Conservation (phyloP, 2,113 vertebrate genomes). For the Numida meleagris region DNA sequence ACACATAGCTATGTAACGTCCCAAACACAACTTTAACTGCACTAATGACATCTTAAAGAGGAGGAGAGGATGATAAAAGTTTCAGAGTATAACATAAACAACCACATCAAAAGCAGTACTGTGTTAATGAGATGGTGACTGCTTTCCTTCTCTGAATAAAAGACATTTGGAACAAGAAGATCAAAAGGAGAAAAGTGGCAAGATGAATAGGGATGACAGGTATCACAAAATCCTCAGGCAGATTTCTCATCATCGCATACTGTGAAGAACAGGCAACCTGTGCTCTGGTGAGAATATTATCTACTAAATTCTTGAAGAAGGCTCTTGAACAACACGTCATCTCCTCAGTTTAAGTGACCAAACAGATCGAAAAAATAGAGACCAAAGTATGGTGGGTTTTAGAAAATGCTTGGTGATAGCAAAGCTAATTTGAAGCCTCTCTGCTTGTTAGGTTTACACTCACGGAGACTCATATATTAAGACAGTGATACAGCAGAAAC, state of each 20-base stretch:
- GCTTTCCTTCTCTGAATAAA: not conserved
- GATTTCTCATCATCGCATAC: not conserved
- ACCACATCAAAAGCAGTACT: conserved; percentile 14
- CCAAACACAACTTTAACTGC: conserved; percentile 18
- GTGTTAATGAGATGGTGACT: conserved; percentile 17
- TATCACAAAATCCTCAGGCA: not conserved
- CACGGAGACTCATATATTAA: not conserved
- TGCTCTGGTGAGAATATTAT: not conserved
- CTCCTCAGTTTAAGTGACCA: not conserved
- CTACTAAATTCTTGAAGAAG: not conserved
- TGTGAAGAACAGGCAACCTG: not conserved
- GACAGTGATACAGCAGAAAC: not conserved
- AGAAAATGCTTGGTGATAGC: not conserved
- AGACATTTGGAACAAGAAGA: not conserved
- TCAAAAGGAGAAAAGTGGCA: not conserved
- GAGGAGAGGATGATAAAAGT: conserved; percentile 7
- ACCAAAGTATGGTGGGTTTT: not conserved
- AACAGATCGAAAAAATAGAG: not conserved
- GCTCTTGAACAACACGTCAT: not conserved
- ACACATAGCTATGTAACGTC: conserved; percentile 13
- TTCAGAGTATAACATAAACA: conserved; percentile 25
- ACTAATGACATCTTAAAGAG: conserved; percentile 5
- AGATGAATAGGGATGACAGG: not conserved
- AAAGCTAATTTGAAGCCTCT: not conserved
- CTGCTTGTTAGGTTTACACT: not conserved